Percentiles rank a stretch among this genome's conserved stretches.
phyloP scores from a whole-genome alignment of 2,888 invertebrate genomes.

The Drosophila mimica region DNA sequence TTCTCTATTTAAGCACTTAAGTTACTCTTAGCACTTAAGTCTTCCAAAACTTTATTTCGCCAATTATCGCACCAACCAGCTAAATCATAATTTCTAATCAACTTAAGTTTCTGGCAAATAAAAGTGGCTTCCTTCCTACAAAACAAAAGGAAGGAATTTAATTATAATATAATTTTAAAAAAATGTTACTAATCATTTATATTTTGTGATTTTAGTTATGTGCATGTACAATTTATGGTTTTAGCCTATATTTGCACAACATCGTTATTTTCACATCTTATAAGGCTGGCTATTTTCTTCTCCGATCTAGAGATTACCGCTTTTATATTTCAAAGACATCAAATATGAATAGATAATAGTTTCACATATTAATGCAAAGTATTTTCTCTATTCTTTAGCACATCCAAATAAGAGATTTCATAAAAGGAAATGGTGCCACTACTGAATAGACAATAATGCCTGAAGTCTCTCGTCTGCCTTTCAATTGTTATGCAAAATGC shows the following conservation, averaged over 20 bases:
- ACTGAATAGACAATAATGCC: conserved; percentile 10
- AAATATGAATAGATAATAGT: neutral
- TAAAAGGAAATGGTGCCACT: neutral
- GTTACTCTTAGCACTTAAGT: neutral
- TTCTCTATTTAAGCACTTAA: neutral
- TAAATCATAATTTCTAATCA: neutral
- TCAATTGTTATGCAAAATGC: conserved; percentile 14
- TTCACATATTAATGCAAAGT: neutral
- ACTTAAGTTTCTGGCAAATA: neutral
- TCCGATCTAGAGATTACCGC: neutral
- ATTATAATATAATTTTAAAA: too few relatives aligned
- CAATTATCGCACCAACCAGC: neutral
- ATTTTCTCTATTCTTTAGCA: neutral
- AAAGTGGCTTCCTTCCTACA: neutral
- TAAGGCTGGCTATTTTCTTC: neutral
- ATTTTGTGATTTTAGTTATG: neutral
- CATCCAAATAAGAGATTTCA: conserved; percentile 1
- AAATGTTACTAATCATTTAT: too few relatives aligned
- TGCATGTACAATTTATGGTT: neutral
- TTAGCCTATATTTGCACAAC: too few relatives aligned
- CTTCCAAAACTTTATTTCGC: neutral
- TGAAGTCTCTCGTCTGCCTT: neutral
- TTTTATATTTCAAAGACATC: neutral
- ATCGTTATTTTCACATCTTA: neutral
- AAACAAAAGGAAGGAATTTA: too few relatives aligned